Base-by-base conservation (phyloP, 2,888 invertebrate species). In the Perithous albicinctus region DNA sequence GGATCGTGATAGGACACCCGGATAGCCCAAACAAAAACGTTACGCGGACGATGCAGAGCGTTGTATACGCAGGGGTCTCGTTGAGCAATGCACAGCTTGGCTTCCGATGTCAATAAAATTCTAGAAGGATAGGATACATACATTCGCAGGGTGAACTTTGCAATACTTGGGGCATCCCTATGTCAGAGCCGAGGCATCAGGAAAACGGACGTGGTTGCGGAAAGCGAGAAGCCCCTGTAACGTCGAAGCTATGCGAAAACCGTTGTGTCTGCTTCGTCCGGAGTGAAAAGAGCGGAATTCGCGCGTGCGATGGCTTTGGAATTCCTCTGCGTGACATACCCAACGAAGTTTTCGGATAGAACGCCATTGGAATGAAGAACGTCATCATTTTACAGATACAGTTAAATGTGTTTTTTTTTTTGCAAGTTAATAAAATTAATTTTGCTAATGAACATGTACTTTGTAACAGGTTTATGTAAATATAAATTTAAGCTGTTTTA, bases 211-310 rank as follows among this genome's bases (percentile, higher is more conserved):
- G 41, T 29, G 56, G 56, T 56, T 59, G 32, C 32, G 32, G 29
- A 59, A 59, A 59, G 59, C 10, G 56, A 41, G 70, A 72, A 72
- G 70, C 29, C 32, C 29, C 29, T 29, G 29, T 18, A 41, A 4
- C 15, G 54, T 29, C 41, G 59, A 59, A 72, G 56, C 59, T 72
- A 46, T 72, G 41, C 51, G 63, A 75, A 75, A 54, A 32, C 59
- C 59, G 35, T 56, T 32, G 35, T 59, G 18, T 4, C 10, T 12
- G 35, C 18, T 2, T 12, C 10, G 56, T n/a, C 41, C 4, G 18
- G 20, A 72, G 59, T 15, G 18, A 59, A 43, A 29, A 56, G 29
- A 43, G 32, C 29, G 43, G 41, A 70, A 70, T 70, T 70, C 59
- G 15, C 59, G 15, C 56, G 7, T 29, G 54, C 46, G 56, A 70